Evolutionary conservation across 2,113 vertebrate genomes (phyloP).

Genomic region (Lycaon pictus): DNA sequence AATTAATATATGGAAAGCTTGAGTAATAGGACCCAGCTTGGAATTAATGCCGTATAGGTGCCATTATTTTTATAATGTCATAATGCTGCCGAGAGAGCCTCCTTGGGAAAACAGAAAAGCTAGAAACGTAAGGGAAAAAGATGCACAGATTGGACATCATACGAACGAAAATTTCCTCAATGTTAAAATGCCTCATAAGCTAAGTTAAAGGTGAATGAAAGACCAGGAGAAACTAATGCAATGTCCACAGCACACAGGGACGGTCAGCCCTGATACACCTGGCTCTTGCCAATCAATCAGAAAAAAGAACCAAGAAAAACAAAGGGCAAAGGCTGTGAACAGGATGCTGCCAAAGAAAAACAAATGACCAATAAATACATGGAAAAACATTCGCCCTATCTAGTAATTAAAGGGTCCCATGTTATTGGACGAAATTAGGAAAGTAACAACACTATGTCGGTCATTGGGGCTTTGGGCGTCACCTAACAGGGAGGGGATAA

Average conservation of each 20-base stretch:
- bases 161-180: background rate
- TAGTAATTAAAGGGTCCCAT: background rate
- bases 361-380: background rate
- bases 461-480: too few species aligned
- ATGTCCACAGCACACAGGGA: accelerated
- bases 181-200: background rate
- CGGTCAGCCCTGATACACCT: accelerated
- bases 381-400: background rate
- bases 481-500: too few species aligned
- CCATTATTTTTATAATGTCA: background rate
- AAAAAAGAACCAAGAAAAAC: background rate
- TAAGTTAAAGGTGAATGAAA: background rate
- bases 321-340: background rate
- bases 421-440: accelerated
- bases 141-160: background rate
- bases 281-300: background rate
- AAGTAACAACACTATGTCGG: background rate
- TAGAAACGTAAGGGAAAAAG: background rate
- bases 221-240: background rate
- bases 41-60: background rate
- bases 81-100: background rate
- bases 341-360: background rate
- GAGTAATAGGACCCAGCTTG: background rate
- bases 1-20: background rate
- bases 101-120: background rate